phyloP scores from a whole-genome alignment of 2,888 invertebrate species.

The Diaphora mendica region DNA sequence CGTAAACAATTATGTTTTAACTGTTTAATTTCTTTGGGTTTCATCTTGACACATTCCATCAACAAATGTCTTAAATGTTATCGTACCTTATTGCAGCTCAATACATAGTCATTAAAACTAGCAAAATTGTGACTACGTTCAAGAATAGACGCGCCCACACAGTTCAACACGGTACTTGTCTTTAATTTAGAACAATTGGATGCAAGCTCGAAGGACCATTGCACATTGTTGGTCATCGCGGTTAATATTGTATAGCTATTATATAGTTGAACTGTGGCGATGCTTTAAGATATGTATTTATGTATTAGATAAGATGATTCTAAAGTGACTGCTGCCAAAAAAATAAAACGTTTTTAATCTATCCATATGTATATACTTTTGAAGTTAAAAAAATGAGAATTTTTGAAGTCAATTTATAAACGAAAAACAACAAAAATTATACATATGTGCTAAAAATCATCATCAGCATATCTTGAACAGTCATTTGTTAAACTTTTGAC shows the following conservation, averaged over 20 bases:
- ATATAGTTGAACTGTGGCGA: not conserved
- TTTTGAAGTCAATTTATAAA: no score
- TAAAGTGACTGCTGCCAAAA: not conserved
- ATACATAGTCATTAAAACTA: constrained; percentile 5
- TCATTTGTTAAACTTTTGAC: no score
- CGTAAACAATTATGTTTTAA: no score
- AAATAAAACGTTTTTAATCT: not conserved
- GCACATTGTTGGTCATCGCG: not conserved
- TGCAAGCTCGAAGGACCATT: constrained; percentile 12
- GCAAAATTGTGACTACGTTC: constrained; percentile 19
- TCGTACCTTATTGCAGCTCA: not conserved
- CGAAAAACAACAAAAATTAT: no score
- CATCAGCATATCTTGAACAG: no score
- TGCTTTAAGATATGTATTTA: not conserved
- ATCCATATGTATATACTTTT: no score
- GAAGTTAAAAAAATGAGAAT: no score
- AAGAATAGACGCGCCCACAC: constrained; percentile 37
- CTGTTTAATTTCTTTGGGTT: no score
- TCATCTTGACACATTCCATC: no score
- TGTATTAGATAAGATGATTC: not conserved
- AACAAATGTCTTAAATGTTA: not conserved
- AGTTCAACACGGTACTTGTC: constrained; percentile 17
- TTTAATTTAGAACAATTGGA: constrained; percentile 34
- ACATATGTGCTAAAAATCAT: no score
- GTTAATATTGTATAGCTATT: not conserved